Evolutionary conservation across 2,797 vertebrate genomes (phyloP), one percentile per base, ranked within the genome.

Genomic region (Ispidina picta): DNA sequence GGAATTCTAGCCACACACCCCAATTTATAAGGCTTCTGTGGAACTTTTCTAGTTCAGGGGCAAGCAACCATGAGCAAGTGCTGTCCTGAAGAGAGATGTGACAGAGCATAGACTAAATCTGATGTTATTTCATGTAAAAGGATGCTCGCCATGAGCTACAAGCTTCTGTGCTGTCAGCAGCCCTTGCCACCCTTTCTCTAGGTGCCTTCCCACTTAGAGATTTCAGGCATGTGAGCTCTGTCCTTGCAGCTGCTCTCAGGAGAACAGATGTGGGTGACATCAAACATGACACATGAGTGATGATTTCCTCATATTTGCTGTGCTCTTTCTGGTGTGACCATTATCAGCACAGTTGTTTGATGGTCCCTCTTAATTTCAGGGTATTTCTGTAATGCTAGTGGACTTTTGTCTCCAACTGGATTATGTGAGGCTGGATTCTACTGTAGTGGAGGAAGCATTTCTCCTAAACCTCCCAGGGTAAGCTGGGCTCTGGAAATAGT

Each of bases 361-460:
- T 41, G 35, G 17, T 39, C 29, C 37, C 52, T 68, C 12, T 76
- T 20, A 12, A 72, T 93, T 92, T 54, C 89, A 99, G 98, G 98
- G 13, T 98, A 98, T 92, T 97, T 98, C 86, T 99, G 98, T 93
- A 96, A 96, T 95, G 98, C 95, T 48, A 97, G 97, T 95, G 98
- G 98, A 35, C 95, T 97, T 2, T 12, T 74, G 12, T 83, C 92
- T 83, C 96, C 96, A 5, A 44, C 25, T 37, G 96, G 96, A 4
- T 17, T 94, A 60, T 97, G 97, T 75, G 93, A 93, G 44, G 68
- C 86, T 41, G 97, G 97, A 20, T 97, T 95, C 69, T 97, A 94
- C 54, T 97, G 97, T 20, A 85, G 63, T 11, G 86, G 91, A 44
- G 96, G 96, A 55, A 63, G 83, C 25, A 11, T 92, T 74, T 97